Percentiles rank a stretch among this genome's conserved stretches.
Conservation (phyloP, 1,140 invertebrate genomes). For the Ceratina japonica region DNA sequence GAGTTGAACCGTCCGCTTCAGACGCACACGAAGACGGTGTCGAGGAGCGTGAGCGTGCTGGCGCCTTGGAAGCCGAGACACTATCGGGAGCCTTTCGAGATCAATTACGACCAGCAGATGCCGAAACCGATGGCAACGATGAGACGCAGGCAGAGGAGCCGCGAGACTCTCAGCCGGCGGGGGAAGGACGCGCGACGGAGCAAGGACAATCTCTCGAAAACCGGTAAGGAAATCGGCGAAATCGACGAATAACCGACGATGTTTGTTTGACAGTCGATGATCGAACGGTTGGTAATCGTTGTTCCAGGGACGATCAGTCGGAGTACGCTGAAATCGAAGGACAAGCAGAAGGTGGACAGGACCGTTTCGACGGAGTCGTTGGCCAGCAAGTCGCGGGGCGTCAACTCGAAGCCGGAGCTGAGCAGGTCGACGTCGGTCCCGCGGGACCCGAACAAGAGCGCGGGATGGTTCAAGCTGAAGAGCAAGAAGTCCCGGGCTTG, state of each 20-base stretch:
- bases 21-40: conserved; percentile 87
- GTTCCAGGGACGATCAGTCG: conserved; percentile 76
- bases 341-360: conserved; percentile 78
- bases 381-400: conserved; percentile 75
- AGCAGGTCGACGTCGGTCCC: conserved; percentile 85
- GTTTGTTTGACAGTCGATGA: too few relatives aligned
- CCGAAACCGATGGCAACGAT: conserved; percentile 74
- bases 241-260: too few relatives aligned
- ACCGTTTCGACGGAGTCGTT: conserved; percentile 83
- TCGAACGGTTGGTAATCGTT: neutral
- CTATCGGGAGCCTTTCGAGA: conserved; percentile 86
- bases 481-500: conserved; percentile 81
- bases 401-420: conserved; percentile 75
- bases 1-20: conserved; percentile 83
- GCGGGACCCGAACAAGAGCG: conserved; percentile 84
- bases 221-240: conserved; percentile 56
- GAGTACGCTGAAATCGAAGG: conserved; percentile 79
- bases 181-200: conserved; percentile 73
- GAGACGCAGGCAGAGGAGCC: conserved; percentile 74
- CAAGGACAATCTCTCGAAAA: conserved; percentile 75
- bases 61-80: conserved; percentile 90
- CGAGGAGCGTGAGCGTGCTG: conserved; percentile 89
- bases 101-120: conserved; percentile 88
- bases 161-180: conserved; percentile 75
- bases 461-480: conserved; percentile 86